Conservation (phyloP, 1,140 invertebrate genomes). For the Bombus soroeensis region DNA sequence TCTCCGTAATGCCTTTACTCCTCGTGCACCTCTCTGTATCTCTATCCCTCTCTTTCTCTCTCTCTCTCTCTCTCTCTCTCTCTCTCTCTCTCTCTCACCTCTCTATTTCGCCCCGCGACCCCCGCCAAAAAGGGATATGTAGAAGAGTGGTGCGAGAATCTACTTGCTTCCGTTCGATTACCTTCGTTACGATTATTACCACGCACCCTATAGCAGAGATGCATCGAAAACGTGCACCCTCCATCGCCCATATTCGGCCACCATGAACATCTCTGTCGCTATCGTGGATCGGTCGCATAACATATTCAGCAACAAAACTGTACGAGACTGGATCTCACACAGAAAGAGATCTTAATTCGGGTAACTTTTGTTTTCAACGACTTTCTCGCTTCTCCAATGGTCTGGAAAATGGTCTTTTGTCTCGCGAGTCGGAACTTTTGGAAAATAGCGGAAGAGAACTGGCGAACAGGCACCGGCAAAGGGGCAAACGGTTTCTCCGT, state of each 20-base stretch:
- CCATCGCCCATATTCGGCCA: not conserved
- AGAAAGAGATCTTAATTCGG: not conserved
- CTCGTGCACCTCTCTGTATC: not conserved
- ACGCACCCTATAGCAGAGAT: slow-evolving; percentile 1
- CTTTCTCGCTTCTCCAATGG: not conserved
- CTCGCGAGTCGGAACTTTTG: not conserved
- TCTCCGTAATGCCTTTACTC: not conserved
- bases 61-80: not conserved
- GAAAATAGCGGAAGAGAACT: not conserved
- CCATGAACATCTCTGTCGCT: too few species aligned
- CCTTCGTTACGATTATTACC: slow-evolving; percentile 25
- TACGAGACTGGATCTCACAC: not conserved
- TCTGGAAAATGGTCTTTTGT: not conserved
- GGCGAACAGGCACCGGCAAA: not conserved
- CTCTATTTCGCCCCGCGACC: not conserved
- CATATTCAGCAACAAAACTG: too few species aligned
- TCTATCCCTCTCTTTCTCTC: too few species aligned
- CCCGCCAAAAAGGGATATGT: not conserved
- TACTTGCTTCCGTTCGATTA: slow-evolving; percentile 33
- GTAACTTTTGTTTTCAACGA: not conserved
- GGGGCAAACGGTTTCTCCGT: not conserved
- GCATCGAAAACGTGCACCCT: not conserved
- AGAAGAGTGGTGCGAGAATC: not conserved
- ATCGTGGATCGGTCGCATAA: too few species aligned
- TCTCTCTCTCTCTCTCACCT: not conserved